A percentile compares a stretch with the other conserved stretches of the same genome.
Evolutionary conservation across 2,888 invertebrate species (phyloP).

Genomic region (Loripinus fragilis): DNA sequence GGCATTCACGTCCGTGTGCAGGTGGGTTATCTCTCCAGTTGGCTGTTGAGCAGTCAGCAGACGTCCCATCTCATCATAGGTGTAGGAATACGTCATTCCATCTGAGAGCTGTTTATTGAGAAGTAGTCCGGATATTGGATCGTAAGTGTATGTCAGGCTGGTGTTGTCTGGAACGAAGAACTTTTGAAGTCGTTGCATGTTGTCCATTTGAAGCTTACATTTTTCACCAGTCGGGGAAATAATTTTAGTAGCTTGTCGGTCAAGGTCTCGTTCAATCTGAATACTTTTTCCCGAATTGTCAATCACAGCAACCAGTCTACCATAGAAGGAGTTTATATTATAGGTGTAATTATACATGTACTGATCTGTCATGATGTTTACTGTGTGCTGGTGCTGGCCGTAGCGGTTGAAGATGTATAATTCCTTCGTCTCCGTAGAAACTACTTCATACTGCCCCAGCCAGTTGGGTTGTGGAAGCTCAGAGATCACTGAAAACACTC

Average conservation of each 20-base stretch:
- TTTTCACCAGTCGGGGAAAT: constrained; percentile 76
- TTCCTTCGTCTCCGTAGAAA: constrained; percentile 96
- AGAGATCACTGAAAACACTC: constrained; percentile 87
- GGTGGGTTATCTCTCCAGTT: constrained; percentile 94
- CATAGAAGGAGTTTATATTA: constrained; percentile 98
- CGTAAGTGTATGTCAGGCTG: constrained; percentile 96
- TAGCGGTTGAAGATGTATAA: constrained; percentile 87
- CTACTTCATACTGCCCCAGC: constrained; percentile 91
- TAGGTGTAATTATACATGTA: constrained; percentile 97
- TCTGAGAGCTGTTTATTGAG: constrained; percentile 85
- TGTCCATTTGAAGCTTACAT: constrained; percentile 90
- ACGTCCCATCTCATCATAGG: constrained; percentile 95
- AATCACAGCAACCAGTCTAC: constrained; percentile 95
- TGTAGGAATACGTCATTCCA: constrained; percentile 92
- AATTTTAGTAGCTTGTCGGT: constrained; percentile 90
- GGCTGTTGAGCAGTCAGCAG: constrained; percentile 94
- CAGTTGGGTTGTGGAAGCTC: constrained; percentile 75
- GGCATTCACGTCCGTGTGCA: constrained; percentile 80
- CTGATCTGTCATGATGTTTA: constrained; percentile 97
- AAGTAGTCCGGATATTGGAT: constrained; percentile 93
- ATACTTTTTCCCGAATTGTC: constrained; percentile 95
- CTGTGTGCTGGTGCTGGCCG: constrained; percentile 97
- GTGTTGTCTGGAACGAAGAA: constrained; percentile 95
- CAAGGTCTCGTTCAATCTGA: constrained; percentile 92
- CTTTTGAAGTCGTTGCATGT: constrained; percentile 95